Percentiles rank a stretch among this genome's conserved stretches.
Conservation (phyloP, 2,113 vertebrate genomes). For the Galeopterus variegatus region DNA sequence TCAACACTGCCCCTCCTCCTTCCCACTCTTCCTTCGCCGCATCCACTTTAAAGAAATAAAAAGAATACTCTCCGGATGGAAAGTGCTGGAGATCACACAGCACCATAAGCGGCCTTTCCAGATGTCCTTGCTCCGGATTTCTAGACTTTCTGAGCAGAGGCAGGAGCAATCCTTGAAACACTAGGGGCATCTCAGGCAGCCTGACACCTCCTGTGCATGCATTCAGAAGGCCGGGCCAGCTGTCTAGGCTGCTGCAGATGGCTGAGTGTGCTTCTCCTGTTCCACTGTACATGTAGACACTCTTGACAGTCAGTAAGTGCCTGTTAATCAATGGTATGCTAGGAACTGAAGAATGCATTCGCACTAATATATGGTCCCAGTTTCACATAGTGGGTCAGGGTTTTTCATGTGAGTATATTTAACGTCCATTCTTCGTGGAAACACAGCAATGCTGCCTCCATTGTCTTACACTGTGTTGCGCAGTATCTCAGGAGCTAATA, state of each 20-base stretch:
- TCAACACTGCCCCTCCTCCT: neutral
- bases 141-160: neutral
- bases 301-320: neutral
- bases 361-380: neutral
- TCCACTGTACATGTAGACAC: neutral
- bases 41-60: neutral
- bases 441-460: neutral
- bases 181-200: neutral
- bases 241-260: neutral
- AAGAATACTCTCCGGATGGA: neutral
- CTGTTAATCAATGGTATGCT: neutral
- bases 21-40: neutral
- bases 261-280: neutral
- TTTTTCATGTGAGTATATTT: neutral
- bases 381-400: neutral
- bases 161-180: neutral
- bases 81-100: neutral
- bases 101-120: neutral
- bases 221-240: neutral
- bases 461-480: too few species aligned
- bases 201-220: too few species aligned
- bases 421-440: neutral
- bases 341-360: neutral
- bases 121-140: neutral
- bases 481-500: neutral